Percentiles rank a stretch among this genome's conserved stretches.
phyloP scores from a whole-genome alignment of 2,797 vertebrate species.

The Myripristis murdjan region DNA sequence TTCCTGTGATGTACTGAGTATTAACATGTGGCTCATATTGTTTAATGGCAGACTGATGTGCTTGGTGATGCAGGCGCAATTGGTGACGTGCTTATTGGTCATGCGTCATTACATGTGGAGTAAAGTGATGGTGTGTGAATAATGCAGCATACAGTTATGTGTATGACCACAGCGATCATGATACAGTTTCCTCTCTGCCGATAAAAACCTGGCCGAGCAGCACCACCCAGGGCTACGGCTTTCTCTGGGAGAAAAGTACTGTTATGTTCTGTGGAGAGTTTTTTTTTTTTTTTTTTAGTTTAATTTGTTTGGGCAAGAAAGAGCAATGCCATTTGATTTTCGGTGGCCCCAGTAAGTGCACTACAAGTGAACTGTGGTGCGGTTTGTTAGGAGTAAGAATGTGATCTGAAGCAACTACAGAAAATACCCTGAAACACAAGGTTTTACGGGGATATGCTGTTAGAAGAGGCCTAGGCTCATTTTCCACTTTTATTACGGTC shows the following conservation, averaged over 20 bases:
- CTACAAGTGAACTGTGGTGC: too few species aligned
- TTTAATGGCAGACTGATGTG: not conserved
- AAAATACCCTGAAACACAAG: too few species aligned
- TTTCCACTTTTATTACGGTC: too few species aligned
- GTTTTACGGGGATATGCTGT: too few species aligned
- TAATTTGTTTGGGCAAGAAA: too few species aligned
- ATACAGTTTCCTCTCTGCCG: not conserved
- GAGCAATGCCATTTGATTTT: too few species aligned
- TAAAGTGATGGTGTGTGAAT: not conserved
- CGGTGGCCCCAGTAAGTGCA: not conserved
- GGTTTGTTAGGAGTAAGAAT: too few species aligned
- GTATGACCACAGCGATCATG: not conserved
- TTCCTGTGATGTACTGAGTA: not conserved
- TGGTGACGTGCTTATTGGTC: slow-evolving; percentile 8
- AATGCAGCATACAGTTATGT: not conserved
- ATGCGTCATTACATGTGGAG: slow-evolving; percentile 13
- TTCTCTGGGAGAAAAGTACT: not conserved
- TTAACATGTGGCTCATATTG: not conserved
- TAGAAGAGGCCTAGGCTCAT: too few species aligned
- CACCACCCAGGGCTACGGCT: not conserved
- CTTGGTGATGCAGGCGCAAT: not conserved
- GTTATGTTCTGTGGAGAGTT: too few species aligned
- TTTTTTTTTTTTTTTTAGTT: too few species aligned
- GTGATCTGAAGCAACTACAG: too few species aligned
- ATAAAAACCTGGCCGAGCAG: not conserved